Percentiles rank a stretch among this genome's conserved stretches.
phyloP scores from a whole-genome alignment of 2,797 vertebrate genomes.

The Leptoclinus maculatus region DNA sequence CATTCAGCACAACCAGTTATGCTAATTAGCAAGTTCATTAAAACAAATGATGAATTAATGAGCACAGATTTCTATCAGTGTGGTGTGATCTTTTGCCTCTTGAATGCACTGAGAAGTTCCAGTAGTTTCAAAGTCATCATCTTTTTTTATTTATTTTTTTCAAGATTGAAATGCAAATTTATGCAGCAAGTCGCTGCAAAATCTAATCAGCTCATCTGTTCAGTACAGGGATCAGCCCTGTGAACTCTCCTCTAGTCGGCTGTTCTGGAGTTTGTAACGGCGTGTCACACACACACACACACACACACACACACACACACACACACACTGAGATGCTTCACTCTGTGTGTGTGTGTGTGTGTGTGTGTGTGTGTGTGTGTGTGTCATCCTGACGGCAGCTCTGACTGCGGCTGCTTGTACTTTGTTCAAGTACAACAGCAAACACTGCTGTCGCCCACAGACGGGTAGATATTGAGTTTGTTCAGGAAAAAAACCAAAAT shows the following conservation, averaged over 20 bases:
- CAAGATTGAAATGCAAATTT: conserved; percentile 55
- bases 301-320: background rate
- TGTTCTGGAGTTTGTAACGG: no score
- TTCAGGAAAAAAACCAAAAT: conserved; percentile 24
- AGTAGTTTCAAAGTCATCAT: conserved; percentile 46
- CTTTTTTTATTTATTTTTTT: background rate
- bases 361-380: no score
- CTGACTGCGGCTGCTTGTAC: conserved; percentile 18
- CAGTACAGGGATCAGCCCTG: background rate
- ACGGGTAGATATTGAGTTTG: background rate
- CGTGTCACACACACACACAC: conserved; percentile 5
- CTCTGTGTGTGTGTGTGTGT: background rate
- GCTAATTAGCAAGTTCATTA: conserved; percentile 48
- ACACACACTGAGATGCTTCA: background rate
- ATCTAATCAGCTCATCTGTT: conserved; percentile 53
- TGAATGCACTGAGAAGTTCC: conserved; percentile 20
- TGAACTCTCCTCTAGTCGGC: conserved; percentile 1
- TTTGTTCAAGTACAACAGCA: conserved; percentile 33
- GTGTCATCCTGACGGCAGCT: conserved; percentile 26
- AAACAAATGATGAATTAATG: conserved; percentile 38
- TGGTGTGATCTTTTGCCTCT: conserved; percentile 32
- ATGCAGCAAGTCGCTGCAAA: conserved; percentile 18
- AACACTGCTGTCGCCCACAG: conserved; percentile 36
- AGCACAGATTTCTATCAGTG: conserved; percentile 38
- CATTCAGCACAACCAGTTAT: conserved; percentile 19